phyloP scores from a whole-genome alignment of 2,888 invertebrate species.

The Chalcis sispes region DNA sequence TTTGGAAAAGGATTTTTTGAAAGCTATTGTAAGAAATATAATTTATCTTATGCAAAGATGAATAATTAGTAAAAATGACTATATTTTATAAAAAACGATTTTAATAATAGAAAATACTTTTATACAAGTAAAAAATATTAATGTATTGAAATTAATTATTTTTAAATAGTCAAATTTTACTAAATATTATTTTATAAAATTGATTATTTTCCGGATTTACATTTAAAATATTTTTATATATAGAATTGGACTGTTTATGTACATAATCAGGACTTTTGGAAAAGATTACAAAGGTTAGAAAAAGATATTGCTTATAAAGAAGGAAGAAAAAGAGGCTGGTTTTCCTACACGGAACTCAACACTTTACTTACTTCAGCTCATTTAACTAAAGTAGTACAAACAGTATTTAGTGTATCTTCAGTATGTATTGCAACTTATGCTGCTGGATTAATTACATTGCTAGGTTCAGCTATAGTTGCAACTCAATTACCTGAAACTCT shows the following conservation, averaged over 20 bases:
- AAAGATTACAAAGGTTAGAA: slow-evolving; percentile 84
- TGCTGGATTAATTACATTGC: slow-evolving; percentile 79
- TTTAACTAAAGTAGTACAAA: slow-evolving; percentile 77
- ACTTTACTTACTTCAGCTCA: slow-evolving; percentile 78
- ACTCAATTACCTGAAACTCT: slow-evolving; percentile 72
- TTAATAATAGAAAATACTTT: neutral
- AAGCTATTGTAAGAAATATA: slow-evolving; percentile 86
- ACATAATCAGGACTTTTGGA: slow-evolving; percentile 85
- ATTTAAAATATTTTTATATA: slow-evolving; percentile 61
- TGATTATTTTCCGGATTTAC: slow-evolving; percentile 18
- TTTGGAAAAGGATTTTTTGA: slow-evolving; percentile 91
- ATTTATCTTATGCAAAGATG: slow-evolving; percentile 26
- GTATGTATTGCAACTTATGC: slow-evolving; percentile 81
- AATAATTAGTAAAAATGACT: slow-evolving; percentile 10
- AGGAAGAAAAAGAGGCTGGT: slow-evolving; percentile 86
- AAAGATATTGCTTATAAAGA: slow-evolving; percentile 84
- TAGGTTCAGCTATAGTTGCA: slow-evolving; percentile 79
- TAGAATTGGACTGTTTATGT: slow-evolving; percentile 94
- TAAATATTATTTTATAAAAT: slow-evolving; percentile 15
- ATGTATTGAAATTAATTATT: slow-evolving; percentile 5
- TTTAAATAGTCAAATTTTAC: slow-evolving; percentile 4
- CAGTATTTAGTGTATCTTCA: slow-evolving; percentile 78
- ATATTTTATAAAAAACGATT: slow-evolving; percentile 9
- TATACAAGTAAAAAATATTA: neutral
- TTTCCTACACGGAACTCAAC: slow-evolving; percentile 88